A percentile compares a stretch with the other conserved stretches of the same genome.
phyloP scores from a whole-genome alignment of 35 echinoderm and acorn worm genomes.

The Anneissia japonica region DNA sequence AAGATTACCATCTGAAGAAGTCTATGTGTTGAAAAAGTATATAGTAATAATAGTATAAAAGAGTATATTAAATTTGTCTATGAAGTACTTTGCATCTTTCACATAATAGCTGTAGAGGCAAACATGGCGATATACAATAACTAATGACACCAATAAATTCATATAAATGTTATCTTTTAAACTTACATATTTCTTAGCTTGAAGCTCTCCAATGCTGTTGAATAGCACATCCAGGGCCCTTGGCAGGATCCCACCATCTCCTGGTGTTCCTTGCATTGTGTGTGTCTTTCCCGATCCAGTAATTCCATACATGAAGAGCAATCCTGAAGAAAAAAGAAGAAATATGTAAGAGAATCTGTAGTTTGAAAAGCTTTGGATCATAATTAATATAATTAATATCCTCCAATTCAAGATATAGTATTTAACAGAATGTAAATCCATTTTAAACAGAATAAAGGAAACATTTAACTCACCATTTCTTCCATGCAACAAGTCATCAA shows the following conservation, averaged over 20 bases:
- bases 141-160: too few relatives aligned
- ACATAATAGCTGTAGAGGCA: too few relatives aligned
- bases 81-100: too few relatives aligned
- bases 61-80: too few relatives aligned
- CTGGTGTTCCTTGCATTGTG: slow-evolving; percentile 77
- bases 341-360: too few relatives aligned
- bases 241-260: slow-evolving; percentile 71
- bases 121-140: too few relatives aligned
- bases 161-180: not conserved
- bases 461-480: slow-evolving; percentile 68
- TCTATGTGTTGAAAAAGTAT: too few relatives aligned
- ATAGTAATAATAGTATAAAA: too few relatives aligned
- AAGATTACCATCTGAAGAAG: too few relatives aligned
- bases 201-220: slow-evolving; percentile 80
- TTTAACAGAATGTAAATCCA: not conserved
- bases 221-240: slow-evolving; percentile 93
- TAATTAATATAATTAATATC: too few relatives aligned
- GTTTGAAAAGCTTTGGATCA: not conserved
- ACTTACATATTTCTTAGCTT: slow-evolving; percentile 98
- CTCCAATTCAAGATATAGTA: not conserved
- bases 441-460: not conserved
- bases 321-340: slow-evolving; percentile 42
- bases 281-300: slow-evolving; percentile 92
- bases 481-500: slow-evolving; percentile 78
- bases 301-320: slow-evolving; percentile 93